A percentile compares a stretch with the other conserved stretches of the same genome.
Evolutionary conservation across 2,113 vertebrate species (phyloP).

Genomic region (Hippocampus zosterae): DNA sequence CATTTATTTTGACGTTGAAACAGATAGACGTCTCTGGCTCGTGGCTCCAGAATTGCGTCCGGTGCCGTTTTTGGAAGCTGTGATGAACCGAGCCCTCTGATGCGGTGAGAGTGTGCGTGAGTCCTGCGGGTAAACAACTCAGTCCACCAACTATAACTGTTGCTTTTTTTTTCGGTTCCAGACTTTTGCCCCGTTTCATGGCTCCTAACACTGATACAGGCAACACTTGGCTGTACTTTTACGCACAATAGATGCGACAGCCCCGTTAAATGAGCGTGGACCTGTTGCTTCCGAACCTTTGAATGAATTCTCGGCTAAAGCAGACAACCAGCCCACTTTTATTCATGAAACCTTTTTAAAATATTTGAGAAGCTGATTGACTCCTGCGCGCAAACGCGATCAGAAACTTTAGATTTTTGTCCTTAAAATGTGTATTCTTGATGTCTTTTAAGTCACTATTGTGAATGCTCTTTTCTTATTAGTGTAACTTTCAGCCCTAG

Average conservation of each 20-base stretch:
- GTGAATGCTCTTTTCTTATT: conserved; percentile 18
- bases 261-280: conserved; percentile 10
- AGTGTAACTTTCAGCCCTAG: background rate
- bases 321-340: background rate
- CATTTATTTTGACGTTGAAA: background rate
- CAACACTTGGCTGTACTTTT: conserved; percentile 13
- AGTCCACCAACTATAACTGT: background rate
- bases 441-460: conserved; percentile 9
- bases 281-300: background rate
- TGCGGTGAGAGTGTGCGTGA: conserved; percentile 54
- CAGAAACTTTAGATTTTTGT: conserved; percentile 7
- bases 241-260: conserved; percentile 18
- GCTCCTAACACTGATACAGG: conserved; percentile 1
- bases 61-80: conserved; percentile 18
- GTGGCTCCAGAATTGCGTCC: background rate
- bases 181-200: conserved; percentile 11
- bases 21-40: background rate
- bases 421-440: conserved; percentile 17
- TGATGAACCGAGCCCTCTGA: conserved; percentile 29
- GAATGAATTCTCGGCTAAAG: background rate
- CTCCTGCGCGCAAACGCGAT: conserved; percentile 18
- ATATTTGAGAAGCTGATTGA: background rate
- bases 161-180: conserved; percentile 10
- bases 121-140: conserved; percentile 11
- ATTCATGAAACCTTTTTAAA: background rate